Conservation (phyloP, 1,140 invertebrate species). For the Drosophila kohkoa region DNA sequence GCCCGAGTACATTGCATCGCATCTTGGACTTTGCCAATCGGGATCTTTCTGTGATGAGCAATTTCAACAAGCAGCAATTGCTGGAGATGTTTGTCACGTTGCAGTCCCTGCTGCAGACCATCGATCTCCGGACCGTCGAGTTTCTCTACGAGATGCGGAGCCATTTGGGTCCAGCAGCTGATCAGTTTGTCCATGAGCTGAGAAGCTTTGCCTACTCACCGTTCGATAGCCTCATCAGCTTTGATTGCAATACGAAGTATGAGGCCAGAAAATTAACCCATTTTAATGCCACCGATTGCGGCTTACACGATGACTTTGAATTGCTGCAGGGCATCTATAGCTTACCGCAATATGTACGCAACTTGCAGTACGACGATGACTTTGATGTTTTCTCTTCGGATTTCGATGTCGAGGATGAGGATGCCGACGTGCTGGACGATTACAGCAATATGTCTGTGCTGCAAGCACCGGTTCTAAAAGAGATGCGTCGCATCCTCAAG, state of each 20-base stretch:
- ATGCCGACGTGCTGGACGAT: conserved; percentile 22
- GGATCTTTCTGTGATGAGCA: conserved; percentile 52
- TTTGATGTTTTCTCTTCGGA: conserved; percentile 34
- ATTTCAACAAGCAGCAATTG: conserved; percentile 13
- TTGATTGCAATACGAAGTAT: conserved; percentile 60
- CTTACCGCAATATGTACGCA: conserved; percentile 54
- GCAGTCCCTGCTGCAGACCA: conserved; percentile 26
- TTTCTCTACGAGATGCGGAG: conserved; percentile 73
- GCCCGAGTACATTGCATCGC: conserved; percentile 43
- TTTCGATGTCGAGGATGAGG: conserved; percentile 46
- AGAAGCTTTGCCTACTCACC: conserved; percentile 93
- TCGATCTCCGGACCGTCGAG: conserved; percentile 28
- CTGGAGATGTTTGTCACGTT: conserved; percentile 31
- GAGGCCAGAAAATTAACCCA: neutral
- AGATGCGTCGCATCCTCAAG: conserved; percentile 9
- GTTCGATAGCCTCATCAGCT: conserved; percentile 86
- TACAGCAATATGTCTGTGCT: neutral
- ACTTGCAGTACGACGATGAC: conserved; percentile 53
- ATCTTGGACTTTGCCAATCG: conserved; percentile 59
- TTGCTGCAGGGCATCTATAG: conserved; percentile 11
- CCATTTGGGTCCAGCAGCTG: conserved; percentile 86
- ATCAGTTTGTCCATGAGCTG: conserved; percentile 96
- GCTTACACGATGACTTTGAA: too few species aligned
- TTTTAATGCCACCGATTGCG: too few species aligned
- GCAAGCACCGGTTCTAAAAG: neutral